Conservation (phyloP, 2,113 vertebrate genomes). For the Scolopax mira region DNA sequence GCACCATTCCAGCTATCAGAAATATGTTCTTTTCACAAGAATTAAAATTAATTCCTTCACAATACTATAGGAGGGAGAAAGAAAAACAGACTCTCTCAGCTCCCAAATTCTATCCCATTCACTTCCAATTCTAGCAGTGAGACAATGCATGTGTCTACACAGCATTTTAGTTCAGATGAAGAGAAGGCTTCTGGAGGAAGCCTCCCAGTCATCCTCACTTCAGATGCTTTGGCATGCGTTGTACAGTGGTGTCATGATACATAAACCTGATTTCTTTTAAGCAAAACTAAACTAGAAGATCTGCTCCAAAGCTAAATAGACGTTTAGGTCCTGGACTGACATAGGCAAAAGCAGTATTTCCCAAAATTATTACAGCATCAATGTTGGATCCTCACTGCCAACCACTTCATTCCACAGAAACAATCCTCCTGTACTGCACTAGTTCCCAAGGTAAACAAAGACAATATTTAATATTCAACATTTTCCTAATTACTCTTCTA, state of each 20-base stretch:
- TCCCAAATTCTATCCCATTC: background rate
- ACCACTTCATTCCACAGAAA: background rate
- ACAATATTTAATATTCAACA: background rate
- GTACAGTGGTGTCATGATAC: background rate
- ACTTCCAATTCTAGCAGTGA: background rate
- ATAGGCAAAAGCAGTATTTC: background rate
- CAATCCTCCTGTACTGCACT: background rate
- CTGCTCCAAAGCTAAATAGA: background rate
- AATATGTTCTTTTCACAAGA: background rate
- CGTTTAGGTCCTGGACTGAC: background rate
- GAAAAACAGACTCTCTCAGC: background rate
- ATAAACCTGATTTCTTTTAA: background rate
- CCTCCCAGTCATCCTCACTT: background rate
- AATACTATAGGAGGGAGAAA: background rate
- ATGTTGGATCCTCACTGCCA: background rate
- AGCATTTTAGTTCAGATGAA: background rate
- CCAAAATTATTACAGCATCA: background rate
- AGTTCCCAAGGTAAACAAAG: background rate
- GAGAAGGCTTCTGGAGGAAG: background rate
- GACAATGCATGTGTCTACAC: accelerated
- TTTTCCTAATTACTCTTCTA: background rate
- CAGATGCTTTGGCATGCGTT: background rate
- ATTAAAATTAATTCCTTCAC: background rate
- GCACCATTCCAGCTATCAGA: background rate
- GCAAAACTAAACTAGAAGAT: background rate